Conservation (phyloP, 2,113 vertebrate genomes). For the Dromiciops gliroides region DNA sequence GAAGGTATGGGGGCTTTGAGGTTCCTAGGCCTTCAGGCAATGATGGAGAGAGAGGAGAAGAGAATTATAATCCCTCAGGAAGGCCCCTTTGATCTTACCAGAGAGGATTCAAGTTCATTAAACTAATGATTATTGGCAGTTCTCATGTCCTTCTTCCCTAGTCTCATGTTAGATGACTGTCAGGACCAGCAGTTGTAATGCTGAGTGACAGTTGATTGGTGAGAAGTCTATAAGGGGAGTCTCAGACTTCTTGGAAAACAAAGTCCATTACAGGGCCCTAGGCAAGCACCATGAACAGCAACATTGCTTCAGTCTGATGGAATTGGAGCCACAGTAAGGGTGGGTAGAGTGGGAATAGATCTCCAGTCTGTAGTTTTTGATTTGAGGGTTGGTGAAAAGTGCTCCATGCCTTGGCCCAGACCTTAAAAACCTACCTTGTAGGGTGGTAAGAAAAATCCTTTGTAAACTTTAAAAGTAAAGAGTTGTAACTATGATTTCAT, state of each 20-base stretch:
- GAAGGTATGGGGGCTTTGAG: background rate
- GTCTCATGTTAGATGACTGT: background rate
- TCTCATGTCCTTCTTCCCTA: background rate
- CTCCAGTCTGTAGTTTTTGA: background rate
- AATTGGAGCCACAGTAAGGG: background rate
- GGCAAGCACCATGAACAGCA: background rate
- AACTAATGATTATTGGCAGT: background rate
- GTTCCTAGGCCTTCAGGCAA: background rate
- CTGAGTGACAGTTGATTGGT: background rate
- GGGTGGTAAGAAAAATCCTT: background rate
- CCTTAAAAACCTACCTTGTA: background rate
- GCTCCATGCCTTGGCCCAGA: background rate
- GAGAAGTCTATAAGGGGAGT: background rate
- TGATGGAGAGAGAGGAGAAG: background rate
- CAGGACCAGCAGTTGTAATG: background rate
- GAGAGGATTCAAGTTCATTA: constrained; percentile 22
- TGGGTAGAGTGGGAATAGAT: background rate
- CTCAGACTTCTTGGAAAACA: background rate
- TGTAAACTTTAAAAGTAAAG: background rate
- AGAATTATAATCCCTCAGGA: background rate
- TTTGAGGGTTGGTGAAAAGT: background rate
- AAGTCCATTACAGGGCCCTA: too few species aligned
- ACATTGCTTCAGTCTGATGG: background rate
- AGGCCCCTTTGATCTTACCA: background rate
- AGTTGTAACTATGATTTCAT: background rate